Evolutionary conservation across 2,113 vertebrate genomes (phyloP).

Genomic region (Drymodes brunneopygia): DNA sequence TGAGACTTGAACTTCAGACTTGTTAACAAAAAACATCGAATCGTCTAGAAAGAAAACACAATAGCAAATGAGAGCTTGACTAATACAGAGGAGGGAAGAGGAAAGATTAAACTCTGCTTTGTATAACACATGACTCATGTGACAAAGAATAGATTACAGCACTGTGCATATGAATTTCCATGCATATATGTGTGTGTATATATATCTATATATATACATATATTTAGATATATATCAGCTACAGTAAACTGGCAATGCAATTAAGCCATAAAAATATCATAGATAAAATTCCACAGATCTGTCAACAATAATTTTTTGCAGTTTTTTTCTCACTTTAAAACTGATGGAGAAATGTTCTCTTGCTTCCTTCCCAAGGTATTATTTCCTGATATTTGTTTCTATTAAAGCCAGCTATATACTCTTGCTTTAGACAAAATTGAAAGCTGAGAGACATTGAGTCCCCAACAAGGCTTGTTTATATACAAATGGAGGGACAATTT

Average conservation of each 20-base stretch:
- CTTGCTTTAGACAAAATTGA: background rate
- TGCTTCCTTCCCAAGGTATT: background rate
- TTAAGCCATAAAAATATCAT: background rate
- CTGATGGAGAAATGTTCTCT: background rate
- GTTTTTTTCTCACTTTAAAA: background rate
- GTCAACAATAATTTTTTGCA: background rate
- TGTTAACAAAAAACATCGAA: background rate
- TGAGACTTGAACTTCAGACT: background rate
- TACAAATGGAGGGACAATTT: background rate
- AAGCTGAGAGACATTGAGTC: background rate
- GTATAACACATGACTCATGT: background rate
- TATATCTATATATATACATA: background rate
- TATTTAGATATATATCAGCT: background rate
- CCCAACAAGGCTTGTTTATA: background rate
- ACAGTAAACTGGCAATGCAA: background rate
- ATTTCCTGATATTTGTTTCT: background rate
- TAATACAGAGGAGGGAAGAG: background rate
- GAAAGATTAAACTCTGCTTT: background rate
- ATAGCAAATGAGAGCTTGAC: background rate
- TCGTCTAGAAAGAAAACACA: background rate
- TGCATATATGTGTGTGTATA: no score
- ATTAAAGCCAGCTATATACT: background rate
- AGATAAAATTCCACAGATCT: background rate
- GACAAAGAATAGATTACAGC: background rate
- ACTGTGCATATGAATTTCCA: background rate